Base-by-base conservation (phyloP, 2,888 invertebrate species). In the Drosophila pegasa region DNA sequence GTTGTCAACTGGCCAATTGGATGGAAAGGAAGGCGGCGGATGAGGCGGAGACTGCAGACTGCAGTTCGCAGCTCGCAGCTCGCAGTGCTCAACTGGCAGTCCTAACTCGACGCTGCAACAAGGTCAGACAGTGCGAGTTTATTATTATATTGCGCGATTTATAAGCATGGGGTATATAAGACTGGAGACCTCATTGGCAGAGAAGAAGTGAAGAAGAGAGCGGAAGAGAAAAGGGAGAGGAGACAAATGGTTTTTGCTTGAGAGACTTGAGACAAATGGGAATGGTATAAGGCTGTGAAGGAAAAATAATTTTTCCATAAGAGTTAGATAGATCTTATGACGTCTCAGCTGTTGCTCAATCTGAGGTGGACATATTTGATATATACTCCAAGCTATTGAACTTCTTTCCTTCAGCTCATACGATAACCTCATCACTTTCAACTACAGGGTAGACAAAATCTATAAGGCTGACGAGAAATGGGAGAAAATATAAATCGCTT, bases 1-100 rank as follows among this genome's bases (percentile, higher is more conserved):
- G 89, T 90, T 90, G 90, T 90, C 90, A 90, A 90, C 90, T 85
- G 51, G 73, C 72, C 84, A 86, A 80, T 86, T 80, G 87, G 78
- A 22, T 45, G 35, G 41, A 60, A 25, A 0, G 22, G 22, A 12
- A 41, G 41, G 14, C 0, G 20, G 6, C 7, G 40, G 14, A 20
- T 18, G 6, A 25, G 43, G 1, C 14, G 16, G 1, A 16, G 37
- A 43, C 1, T 0, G 6, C 2, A 16, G 16, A 27, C 27, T 45
- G 43, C 43, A 25, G 43, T 10, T 43, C 43, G 57, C 64, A 43
- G 33, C 22, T 60, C 47, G 57, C 64, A 43, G 33, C 22, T 60
- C 47, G 20, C 62, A 37, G 27, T 22, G 47, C 31, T 25, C 54
- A 43, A n/a, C 37, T 37, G 55, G 8, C n/a, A 51, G 38, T 38